Evolutionary conservation across 2,113 vertebrate species (phyloP).

Genomic region (Sphaerodactylus townsendi): DNA sequence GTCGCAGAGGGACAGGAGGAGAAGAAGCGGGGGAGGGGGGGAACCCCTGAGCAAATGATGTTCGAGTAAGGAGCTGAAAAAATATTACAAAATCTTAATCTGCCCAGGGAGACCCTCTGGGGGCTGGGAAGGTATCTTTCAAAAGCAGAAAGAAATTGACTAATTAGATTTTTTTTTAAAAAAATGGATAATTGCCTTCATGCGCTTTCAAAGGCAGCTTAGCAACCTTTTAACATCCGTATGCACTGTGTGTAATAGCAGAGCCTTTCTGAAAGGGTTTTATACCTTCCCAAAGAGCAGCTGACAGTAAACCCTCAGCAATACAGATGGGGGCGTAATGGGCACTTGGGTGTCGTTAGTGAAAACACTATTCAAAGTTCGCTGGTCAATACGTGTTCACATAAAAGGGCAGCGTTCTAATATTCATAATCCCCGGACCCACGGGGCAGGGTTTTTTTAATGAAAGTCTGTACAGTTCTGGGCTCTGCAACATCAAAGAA

Average conservation of each 20-base stretch:
- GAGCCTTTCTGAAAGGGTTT: slow-evolving; percentile 63
- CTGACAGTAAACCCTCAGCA: slow-evolving; percentile 70
- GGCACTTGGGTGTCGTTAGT: slow-evolving; percentile 70
- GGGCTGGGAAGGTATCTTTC: slow-evolving; percentile 49
- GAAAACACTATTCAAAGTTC: slow-evolving; percentile 54
- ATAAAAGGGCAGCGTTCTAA: slow-evolving; percentile 66
- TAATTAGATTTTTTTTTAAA: slow-evolving; percentile 57
- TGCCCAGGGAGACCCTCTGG: slow-evolving; percentile 52
- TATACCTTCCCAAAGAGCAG: slow-evolving; percentile 70
- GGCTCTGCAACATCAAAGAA: slow-evolving; percentile 63
- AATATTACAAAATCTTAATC: slow-evolving; percentile 65
- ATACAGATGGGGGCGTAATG: slow-evolving; percentile 60
- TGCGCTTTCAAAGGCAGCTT: slow-evolving; percentile 66
- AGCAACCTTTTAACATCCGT: slow-evolving; percentile 66
- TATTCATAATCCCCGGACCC: slow-evolving; percentile 60
- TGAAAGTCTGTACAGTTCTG: slow-evolving; percentile 56
- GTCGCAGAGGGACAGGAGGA: slow-evolving; percentile 31
- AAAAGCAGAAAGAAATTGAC: slow-evolving; percentile 62
- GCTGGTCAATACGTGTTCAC: slow-evolving; percentile 57
- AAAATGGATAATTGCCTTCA: slow-evolving; percentile 64
- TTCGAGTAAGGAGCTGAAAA: slow-evolving; percentile 63
- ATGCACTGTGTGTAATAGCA: slow-evolving; percentile 31
- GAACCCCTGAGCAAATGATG: slow-evolving; percentile 36
- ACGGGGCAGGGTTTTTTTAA: slow-evolving; percentile 58
- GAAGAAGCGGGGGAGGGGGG: not conserved